Base-by-base conservation (phyloP, 2,888 invertebrate genomes). In the Drosophila atripex region DNA sequence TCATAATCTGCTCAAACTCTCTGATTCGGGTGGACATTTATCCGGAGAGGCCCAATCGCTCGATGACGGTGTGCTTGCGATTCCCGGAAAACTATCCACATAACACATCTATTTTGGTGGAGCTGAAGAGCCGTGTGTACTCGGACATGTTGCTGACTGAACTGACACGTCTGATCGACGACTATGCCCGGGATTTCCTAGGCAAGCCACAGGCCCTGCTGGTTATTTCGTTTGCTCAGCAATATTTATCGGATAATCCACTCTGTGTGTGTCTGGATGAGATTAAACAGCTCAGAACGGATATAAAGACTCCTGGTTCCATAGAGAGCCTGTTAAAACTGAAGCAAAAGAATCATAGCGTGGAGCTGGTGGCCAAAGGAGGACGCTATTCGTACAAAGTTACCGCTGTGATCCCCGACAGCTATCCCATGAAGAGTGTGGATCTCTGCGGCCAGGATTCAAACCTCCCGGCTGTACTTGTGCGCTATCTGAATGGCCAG, bases 181-280 rank as follows among this genome's bases (percentile, higher is more conserved):
- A 85, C 92, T 93, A 85, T 93, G 94, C 90, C 90, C 93, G 52
- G 93, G 93, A 87, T 93, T 89, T 92, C 59, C 64, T 94, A 18
- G 94, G 94, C 0, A 93, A 94, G 89, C 93, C 93, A 1, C 94
- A 94, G 89, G 92, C 92, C 14, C 87, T 95, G 35, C 91, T 92
- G 49, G 91, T 93, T 4, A 88, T 95, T 14, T 92, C 93, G 75
- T 95, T 95, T 84, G 90, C 95, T 6, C 91, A 93, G 52, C 93
- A 93, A 69, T 95, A 95, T 52, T 46, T 89, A 7, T 93, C 93
- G 50, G 95, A 95, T 73, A 95, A 95, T 91, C 94, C 95, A 0
- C 91, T 96, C 3, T 94, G 94, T 84, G 94, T 95, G 61, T 95
- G 95, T 79, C 94, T 94, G 75, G 94, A 95, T 83, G 95, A 96